These are phyloP conservation scores for Chironex yamaguchii DNA, from an alignment of 30 jellyfish, hydroid and myxozoan genomes.

Conservation along the genomic window DNA sequence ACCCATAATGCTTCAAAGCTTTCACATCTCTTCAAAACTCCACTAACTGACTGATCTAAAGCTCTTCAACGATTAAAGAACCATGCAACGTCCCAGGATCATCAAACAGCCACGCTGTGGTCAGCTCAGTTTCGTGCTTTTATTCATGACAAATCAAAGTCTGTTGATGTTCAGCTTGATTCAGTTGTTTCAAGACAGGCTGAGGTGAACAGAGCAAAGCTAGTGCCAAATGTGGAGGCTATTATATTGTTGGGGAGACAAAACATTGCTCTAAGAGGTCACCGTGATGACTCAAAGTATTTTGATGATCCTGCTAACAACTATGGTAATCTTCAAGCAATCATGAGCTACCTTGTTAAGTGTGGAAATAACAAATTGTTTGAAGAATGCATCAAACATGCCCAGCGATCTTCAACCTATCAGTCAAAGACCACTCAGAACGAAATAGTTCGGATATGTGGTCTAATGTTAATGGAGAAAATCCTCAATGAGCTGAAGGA, in stretches of 20 bases:
- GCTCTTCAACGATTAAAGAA: constrained; percentile 30
- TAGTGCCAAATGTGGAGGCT: constrained; percentile 59
- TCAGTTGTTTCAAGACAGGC: neutral
- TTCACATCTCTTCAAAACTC: constrained; percentile 34
- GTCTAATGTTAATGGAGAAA: constrained; percentile 32
- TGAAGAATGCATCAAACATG: constrained; percentile 21
- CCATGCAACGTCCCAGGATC: constrained; percentile 36
- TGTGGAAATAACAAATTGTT: constrained; percentile 17
- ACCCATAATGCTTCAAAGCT: constrained; percentile 14
- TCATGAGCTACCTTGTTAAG: neutral
- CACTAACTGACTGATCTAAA: constrained; percentile 2
- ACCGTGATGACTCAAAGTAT: constrained; percentile 37
- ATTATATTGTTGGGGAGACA: constrained; percentile 54
- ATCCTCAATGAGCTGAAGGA: constrained; percentile 1
- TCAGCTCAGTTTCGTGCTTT: neutral
- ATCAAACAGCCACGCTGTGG: constrained; percentile 16
- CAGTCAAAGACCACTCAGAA: constrained; percentile 77
- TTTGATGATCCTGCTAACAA: neutral
- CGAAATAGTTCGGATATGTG: constrained; percentile 62
- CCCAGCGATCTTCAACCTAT: constrained; percentile 38
- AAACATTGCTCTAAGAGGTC: constrained; percentile 60
- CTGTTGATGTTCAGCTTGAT: constrained; percentile 5
- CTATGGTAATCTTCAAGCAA: constrained; percentile 27
- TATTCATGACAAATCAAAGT: neutral
- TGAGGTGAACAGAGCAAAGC: constrained; percentile 24